Evolutionary conservation across 2,888 invertebrate genomes (phyloP).

Genomic region (Lapara coniferarum): DNA sequence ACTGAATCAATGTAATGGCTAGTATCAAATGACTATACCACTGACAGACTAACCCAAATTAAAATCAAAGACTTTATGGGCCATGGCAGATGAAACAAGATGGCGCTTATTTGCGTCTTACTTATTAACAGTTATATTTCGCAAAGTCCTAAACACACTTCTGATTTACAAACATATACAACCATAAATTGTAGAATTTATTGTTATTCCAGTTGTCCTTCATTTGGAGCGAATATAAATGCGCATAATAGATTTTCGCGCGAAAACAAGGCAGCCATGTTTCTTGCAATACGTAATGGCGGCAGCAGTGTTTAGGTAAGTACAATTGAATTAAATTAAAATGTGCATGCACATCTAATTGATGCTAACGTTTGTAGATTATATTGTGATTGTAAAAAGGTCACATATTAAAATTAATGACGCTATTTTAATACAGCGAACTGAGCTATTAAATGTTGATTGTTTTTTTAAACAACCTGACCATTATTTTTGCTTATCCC

Average conservation of each 20-base stretch:
- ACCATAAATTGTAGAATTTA: constrained; percentile 20
- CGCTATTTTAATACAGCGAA: too few relatives aligned
- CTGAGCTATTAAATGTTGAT: too few relatives aligned
- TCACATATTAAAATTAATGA: too few relatives aligned
- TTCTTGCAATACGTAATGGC: constrained; percentile 6
- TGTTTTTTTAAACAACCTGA: too few relatives aligned
- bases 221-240: constrained; percentile 24
- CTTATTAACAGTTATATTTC: neutral
- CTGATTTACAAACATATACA: constrained; percentile 8
- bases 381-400: too few relatives aligned
- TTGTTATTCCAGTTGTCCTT: constrained; percentile 25
- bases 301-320: neutral
- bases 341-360: neutral
- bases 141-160: constrained; percentile 6
- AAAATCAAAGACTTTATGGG: too few relatives aligned
- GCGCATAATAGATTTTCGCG: constrained; percentile 26
- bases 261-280: constrained; percentile 27
- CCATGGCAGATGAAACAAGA: neutral
- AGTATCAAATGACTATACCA: neutral
- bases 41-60: neutral
- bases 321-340: neutral
- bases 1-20: neutral
- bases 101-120: neutral
- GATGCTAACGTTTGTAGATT: too few relatives aligned
- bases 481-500: too few relatives aligned